These are phyloP conservation scores for Misgurnus anguillicaudatus DNA, from an alignment of 2,113 vertebrate genomes.

Conservation along the genomic window DNA sequence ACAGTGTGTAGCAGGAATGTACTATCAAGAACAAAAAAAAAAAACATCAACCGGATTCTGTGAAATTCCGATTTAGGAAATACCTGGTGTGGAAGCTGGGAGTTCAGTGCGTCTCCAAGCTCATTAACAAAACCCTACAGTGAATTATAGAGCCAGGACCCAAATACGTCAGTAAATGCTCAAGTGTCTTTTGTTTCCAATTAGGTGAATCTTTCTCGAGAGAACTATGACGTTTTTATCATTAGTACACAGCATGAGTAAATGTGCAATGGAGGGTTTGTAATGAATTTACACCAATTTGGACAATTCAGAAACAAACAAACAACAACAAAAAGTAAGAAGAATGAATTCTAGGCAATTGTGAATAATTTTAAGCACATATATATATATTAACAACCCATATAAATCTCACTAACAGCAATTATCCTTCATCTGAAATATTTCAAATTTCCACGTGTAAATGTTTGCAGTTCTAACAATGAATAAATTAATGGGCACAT, in stretches of 20 bases:
- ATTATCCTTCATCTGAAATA: background rate
- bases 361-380: background rate
- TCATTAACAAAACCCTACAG: constrained; percentile 34
- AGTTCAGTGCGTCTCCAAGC: background rate
- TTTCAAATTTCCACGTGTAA: background rate
- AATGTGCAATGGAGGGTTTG: background rate
- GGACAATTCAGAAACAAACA: background rate
- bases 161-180: constrained; percentile 38
- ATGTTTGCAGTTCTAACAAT: background rate
- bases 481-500: constrained; percentile 5
- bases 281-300: no score
- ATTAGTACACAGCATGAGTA: background rate
- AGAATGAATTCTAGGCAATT: background rate
- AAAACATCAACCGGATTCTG: background rate
- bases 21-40: background rate
- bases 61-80: constrained; percentile 16
- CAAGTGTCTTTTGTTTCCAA: constrained; percentile 29
- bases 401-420: background rate
- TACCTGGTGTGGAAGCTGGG: background rate
- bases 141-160: constrained; percentile 23
- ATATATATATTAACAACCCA: background rate
- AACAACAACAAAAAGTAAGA: background rate
- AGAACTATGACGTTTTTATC: background rate
- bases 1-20: background rate
- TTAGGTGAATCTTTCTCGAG: constrained; percentile 13